Base-by-base conservation (phyloP, 2,797 vertebrate species). In the Sebastes itinus region DNA sequence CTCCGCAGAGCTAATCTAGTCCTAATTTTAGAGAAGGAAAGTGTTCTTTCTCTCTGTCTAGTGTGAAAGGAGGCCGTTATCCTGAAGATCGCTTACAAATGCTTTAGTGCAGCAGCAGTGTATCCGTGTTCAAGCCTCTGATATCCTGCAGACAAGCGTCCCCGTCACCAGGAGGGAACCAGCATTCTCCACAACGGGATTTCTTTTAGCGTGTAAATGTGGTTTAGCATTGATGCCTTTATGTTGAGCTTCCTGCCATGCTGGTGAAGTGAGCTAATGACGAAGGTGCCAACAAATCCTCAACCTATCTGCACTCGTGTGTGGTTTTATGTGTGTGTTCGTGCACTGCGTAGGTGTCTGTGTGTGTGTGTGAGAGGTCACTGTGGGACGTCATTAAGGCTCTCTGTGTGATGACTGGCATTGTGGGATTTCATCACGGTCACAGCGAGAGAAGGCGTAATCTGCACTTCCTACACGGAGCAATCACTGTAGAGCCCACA, bases 391-490 rank as follows among this genome's bases (percentile, higher is more conserved):
- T 86, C 81, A 87, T 92, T 85, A 84, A 84, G 74, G 61, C 81
- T 77, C 82, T 81, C 73, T 80, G 81, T 82, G 75, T 87, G 87
- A 87, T 79, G 89, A 92, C 80, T 61, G 77, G 69, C 54, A 61
- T 65, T 84, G 81, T 90, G 85, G 75, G 83, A 88, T 82, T 89
- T 92, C 81, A 88, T 89, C 85, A 79, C 7, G 20, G 76, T 82
- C 84, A 28, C 87, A 80, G 85, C 2, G 10, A 89, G 85, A 60
- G 72, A 78, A 81, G 74, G 90, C 12, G 55, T 89, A 86, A 89
- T 92, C 82, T 89, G 82, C 54, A 25, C 80, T 77, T 91, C 78
- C 82, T 86, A 83, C 82, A 86, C 67, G 63, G 58, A 84, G 75
- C 80, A 86, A 87, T 82, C 74, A 77, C 66, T 67, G 83, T 65